Evolutionary conservation across 2,113 vertebrate genomes (phyloP), one percentile per base, ranked within the genome.

Genomic region (Neofelis nebulosa): DNA sequence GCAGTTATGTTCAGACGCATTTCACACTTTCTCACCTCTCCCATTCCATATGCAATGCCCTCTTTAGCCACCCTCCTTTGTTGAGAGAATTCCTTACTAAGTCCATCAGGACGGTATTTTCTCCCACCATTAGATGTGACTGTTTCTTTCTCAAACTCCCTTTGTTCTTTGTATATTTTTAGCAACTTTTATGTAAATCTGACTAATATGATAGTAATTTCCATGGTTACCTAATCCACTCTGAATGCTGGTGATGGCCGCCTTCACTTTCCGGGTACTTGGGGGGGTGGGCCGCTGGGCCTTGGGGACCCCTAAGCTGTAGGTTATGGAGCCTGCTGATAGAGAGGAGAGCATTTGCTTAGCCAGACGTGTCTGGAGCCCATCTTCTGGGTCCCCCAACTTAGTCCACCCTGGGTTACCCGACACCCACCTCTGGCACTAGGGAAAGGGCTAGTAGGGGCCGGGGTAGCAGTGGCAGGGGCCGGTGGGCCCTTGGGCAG

Each of bases 221-320:
- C 50, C 74, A 78, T 5, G 89, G 36, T 36, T 73, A 86, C 11
- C 65, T 55, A 80, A 55, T 73, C n/a, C 18, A 80, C 29, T 71
- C 29, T 50, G 99, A 97, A 99, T 99, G 98, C 98, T 99, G 18
- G 99, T 99, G 7, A 99, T 99, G 0, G 99, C 98, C 10, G 99
- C 99, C 96, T 99, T 99, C 92, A 99, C 99, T 96, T 99, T 99
- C 97, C 99, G 99, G 99, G 99, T 31, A 98, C 98, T 84, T 98
- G 98, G 0, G 98, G 96, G 96, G 19, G 95, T 50, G 41, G 98
- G 96, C 63, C 98, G 52, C 88, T 98, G 98, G 65, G 99, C 98
- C 94, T 99, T 99, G 33, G 99, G 98, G n/a, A 99, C 98, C 90
- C 98, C 98, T 68, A 98, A 83, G 83, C 98, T 98, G 86, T 98